Conservation (phyloP, 2,113 vertebrate genomes). For the Perca schrenkii region DNA sequence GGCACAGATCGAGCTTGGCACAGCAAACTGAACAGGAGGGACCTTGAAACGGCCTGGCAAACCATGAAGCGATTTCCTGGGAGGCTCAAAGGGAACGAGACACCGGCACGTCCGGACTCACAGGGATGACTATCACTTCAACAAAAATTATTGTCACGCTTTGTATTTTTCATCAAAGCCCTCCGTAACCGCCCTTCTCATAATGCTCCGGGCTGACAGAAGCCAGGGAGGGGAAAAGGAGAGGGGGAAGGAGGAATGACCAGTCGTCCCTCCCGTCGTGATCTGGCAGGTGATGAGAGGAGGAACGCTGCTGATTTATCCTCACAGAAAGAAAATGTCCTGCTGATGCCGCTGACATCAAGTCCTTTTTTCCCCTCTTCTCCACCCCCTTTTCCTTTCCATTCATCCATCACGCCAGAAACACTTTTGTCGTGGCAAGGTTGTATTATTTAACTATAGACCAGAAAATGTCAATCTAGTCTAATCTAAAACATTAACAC, state of each 20-base stretch:
- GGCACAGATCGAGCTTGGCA: slow-evolving; percentile 13
- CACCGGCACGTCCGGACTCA: neutral
- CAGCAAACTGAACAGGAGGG: slow-evolving; percentile 41
- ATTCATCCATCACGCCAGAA: slow-evolving; percentile 7
- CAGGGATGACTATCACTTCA: slow-evolving; percentile 8
- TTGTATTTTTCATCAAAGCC: slow-evolving; percentile 18
- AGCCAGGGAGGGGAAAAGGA: neutral
- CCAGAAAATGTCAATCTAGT: too few relatives aligned
- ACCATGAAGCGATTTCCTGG: slow-evolving; percentile 26
- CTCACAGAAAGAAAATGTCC: slow-evolving; percentile 47
- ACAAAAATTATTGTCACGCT: neutral
- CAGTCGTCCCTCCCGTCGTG: slow-evolving; percentile 24
- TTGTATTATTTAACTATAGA: neutral
- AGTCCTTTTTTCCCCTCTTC: slow-evolving; percentile 31
- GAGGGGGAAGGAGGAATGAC: slow-evolving; percentile 16
- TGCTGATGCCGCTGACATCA: slow-evolving; percentile 39
- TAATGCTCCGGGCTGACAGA: neutral
- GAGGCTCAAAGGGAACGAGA: slow-evolving; percentile 19
- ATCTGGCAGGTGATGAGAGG: slow-evolving; percentile 72
- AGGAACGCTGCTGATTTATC: slow-evolving; percentile 53
- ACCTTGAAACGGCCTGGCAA: slow-evolving; percentile 29
- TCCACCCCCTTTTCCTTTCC: neutral
- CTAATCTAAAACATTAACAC: too few relatives aligned
- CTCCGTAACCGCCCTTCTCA: neutral
- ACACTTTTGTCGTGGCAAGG: neutral